phyloP scores from a whole-genome alignment of 2,797 vertebrate genomes.

The Melanitta fusca region DNA sequence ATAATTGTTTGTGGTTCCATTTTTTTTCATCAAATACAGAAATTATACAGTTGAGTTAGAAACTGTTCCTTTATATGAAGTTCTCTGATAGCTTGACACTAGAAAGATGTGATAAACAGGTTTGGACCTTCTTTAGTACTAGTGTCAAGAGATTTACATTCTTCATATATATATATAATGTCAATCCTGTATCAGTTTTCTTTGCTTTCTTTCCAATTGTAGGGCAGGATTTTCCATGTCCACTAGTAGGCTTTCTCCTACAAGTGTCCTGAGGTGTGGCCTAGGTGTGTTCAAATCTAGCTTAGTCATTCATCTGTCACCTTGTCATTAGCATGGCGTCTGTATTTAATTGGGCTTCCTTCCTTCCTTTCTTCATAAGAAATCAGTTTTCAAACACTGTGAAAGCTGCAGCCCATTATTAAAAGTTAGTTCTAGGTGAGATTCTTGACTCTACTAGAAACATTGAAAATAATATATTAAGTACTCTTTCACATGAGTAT shows the following conservation, averaged over 20 bases:
- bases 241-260: constrained; percentile 19
- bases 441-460: constrained; percentile 24
- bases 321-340: constrained; percentile 71
- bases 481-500: background rate
- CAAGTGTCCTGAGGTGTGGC: constrained; percentile 53
- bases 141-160: background rate
- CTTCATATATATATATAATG: background rate
- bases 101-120: background rate
- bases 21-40: background rate
- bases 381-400: constrained; percentile 51
- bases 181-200: background rate
- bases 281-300: constrained; percentile 60
- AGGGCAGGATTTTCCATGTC: background rate
- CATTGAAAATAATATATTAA: constrained; percentile 23
- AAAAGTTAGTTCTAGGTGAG: constrained; percentile 29
- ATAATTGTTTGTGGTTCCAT: background rate
- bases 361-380: constrained; percentile 57
- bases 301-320: constrained; percentile 59
- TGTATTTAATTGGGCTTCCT: constrained; percentile 72
- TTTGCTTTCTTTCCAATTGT: background rate
- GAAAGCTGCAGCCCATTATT: constrained; percentile 50
- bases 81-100: background rate
- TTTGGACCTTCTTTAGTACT: background rate
- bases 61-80: background rate
- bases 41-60: background rate